These are phyloP conservation scores for Cataglyphis cursor DNA, from an alignment of 2,888 invertebrate species.

Conservation along the genomic window DNA sequence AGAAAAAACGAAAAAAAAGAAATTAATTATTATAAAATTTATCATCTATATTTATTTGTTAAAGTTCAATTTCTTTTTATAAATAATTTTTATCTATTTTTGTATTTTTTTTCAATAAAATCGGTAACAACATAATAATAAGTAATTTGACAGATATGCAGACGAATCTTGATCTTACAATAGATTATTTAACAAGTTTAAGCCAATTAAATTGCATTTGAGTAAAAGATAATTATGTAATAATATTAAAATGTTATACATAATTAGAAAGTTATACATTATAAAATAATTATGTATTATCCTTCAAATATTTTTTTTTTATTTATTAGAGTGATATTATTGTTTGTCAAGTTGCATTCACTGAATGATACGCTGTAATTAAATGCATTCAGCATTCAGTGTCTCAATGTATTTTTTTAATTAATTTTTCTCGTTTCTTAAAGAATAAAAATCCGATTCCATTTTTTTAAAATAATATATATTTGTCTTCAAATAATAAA, in stretches of 20 bases:
- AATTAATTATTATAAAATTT: background rate
- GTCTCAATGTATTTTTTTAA: background rate
- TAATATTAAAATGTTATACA: background rate
- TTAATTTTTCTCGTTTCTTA: background rate
- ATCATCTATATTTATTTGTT: background rate
- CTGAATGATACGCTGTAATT: background rate
- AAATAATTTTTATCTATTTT: background rate
- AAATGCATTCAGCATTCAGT: background rate
- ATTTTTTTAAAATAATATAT: background rate
- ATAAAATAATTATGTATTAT: background rate
- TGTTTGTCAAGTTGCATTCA: background rate
- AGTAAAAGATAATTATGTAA: background rate
- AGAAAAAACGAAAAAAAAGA: background rate
- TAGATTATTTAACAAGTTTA: slow-evolving; percentile 8
- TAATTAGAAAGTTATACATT: no score
- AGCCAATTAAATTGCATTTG: slow-evolving; percentile 7
- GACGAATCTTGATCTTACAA: background rate
- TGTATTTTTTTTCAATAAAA: background rate
- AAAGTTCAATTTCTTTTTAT: background rate
- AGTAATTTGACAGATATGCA: background rate
- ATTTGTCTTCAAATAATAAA: background rate
- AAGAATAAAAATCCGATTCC: background rate
- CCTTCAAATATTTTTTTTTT: background rate
- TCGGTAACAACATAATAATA: background rate
- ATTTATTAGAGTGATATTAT: background rate